Conservation (phyloP, 1,140 invertebrate genomes). For the Dinoponera quadriceps region DNA sequence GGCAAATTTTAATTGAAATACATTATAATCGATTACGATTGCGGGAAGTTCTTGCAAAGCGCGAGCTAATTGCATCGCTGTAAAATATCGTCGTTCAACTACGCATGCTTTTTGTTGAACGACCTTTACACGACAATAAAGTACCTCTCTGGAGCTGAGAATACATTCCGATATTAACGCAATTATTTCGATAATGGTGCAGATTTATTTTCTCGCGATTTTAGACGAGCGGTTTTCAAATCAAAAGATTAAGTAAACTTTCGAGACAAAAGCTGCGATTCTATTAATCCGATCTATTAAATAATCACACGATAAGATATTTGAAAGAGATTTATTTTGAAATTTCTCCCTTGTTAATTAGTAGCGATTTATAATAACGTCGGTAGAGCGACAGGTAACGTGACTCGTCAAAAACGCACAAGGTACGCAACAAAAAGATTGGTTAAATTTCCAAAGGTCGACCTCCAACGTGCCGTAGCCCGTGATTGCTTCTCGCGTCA, state of each 20-base stretch:
- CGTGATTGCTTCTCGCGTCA: constrained; percentile 31
- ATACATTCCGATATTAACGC: not conserved
- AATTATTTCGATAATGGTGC: constrained; percentile 23
- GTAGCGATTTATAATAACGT: too few relatives aligned
- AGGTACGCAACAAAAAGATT: too few relatives aligned
- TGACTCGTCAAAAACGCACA: too few relatives aligned
- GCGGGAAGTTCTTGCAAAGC: not conserved
- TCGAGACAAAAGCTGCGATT: not conserved
- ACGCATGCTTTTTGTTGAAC: not conserved
- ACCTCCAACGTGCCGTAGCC: not conserved
- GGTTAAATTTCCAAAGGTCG: too few relatives aligned
- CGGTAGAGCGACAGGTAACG: too few relatives aligned
- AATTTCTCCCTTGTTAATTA: not conserved
- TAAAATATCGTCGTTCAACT: constrained; percentile 10
- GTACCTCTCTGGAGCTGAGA: not conserved
- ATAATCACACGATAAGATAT: not conserved
- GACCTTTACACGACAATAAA: not conserved
- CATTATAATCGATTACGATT: not conserved
- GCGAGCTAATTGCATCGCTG: not conserved
- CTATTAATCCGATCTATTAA: not conserved
- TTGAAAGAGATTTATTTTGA: not conserved
- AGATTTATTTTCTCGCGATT: constrained; percentile 4
- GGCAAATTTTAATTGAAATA: constrained; percentile 19
- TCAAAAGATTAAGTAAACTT: not conserved
- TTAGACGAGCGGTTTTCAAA: not conserved